phyloP scores from a whole-genome alignment of 2,113 vertebrate species.

The Erythrocercus mccallii region DNA sequence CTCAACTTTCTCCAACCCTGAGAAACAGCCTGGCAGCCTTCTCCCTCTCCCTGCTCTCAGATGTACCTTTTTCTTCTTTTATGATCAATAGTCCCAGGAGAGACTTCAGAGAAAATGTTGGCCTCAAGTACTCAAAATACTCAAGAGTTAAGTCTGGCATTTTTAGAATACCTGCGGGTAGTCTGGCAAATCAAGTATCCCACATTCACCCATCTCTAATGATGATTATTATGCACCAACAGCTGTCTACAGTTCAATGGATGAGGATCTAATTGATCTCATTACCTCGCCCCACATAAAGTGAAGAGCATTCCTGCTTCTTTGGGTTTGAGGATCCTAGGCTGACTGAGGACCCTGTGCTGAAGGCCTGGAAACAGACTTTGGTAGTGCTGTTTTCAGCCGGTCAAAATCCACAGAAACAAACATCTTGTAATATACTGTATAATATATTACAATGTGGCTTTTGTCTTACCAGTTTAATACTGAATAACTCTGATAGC shows the following conservation, averaged over 20 bases:
- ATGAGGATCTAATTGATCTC: constrained; percentile 79
- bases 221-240: constrained; percentile 74
- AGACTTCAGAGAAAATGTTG: constrained; percentile 47
- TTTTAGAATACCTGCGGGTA: constrained; percentile 67
- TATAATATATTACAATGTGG: constrained; percentile 16
- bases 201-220: constrained; percentile 65
- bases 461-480: constrained; percentile 69
- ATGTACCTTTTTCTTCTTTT: constrained; percentile 43
- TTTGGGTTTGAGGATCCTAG: constrained; percentile 2
- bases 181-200: constrained; percentile 68
- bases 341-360: constrained; percentile 2
- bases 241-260: constrained; percentile 75
- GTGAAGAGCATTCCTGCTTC: constrained; percentile 50
- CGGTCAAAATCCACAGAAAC: constrained; percentile 25
- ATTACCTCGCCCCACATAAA: constrained; percentile 74
- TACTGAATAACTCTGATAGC: constrained; percentile 42
- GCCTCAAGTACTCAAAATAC: constrained; percentile 55
- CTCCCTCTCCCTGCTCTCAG: not conserved
- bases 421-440: not conserved
- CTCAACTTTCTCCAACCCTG: constrained; percentile 8
- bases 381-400: constrained; percentile 23
- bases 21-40: not conserved
- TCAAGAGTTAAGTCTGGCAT: constrained; percentile 47
- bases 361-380: not conserved
- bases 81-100: not conserved